Evolutionary conservation across 2,888 invertebrate species (phyloP), one percentile per base, ranked within the genome.

Genomic region (Podotricha telesiphe): DNA sequence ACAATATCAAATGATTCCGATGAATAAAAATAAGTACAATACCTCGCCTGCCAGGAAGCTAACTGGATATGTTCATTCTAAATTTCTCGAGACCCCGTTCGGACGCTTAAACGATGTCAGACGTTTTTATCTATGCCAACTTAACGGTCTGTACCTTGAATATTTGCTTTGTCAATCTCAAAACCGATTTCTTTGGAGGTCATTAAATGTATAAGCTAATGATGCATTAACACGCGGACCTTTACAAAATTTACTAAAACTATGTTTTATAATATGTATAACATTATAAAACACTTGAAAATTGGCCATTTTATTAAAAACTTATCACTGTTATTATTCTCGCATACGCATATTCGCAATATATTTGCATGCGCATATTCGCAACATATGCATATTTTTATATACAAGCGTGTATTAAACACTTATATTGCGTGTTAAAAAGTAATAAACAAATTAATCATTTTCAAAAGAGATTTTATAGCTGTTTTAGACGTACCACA

Each of bases 121-220:
- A 72, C 77, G 76, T 76, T 78, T 58, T 79, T 80, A 88, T 86
- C 83, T 88, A 80, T 87, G 89, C 82, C 87, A 83, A 84, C 80
- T 80, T 89, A 89, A 89, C 89, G 88, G 89, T 88, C 79, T 58
- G 68, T 72, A 72, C 70, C 81, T 84, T 80, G 77, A 79, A 77
- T 84, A 83, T 86, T 86, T 84, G 82, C 84, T 83, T 82, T 84
- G 71, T 69, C 72, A 66, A 70, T 68, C 67, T 67, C 50, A 55
- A 67, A 65, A 67, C 55, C 45, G 56, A 58, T 53, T 48, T 55
- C 61, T 55, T 69, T 69, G 17, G 59, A 65, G 45, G 56, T 53
- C 58, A 59, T 65, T 55, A 68, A 65, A 69, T 61, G 61, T 28
- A 55, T 37, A 45, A 56, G 56, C 19, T 59, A 45, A 59, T 48